These are phyloP conservation scores for Dicyrtomina minuta DNA, from an alignment of 2,888 invertebrate species.

Conservation along the genomic window DNA sequence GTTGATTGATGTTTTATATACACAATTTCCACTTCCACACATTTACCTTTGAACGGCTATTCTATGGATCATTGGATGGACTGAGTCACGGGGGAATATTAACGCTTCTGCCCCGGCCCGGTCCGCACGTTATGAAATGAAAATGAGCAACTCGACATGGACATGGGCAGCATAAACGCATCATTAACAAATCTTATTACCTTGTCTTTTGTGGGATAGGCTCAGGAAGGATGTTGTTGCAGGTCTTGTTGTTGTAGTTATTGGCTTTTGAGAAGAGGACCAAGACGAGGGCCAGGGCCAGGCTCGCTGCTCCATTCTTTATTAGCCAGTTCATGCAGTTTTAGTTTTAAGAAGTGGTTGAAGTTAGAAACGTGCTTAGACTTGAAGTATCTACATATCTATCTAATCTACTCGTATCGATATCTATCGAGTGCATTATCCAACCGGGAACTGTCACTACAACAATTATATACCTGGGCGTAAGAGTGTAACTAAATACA, in stretches of 20 bases:
- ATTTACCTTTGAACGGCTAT: too few species aligned
- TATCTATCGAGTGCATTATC: too few species aligned
- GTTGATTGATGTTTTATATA: too few species aligned
- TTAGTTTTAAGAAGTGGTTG: conserved; percentile 14
- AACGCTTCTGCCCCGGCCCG: too few species aligned
- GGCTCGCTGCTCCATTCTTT: not conserved
- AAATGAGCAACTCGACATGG: too few species aligned
- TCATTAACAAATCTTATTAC: conserved; percentile 39
- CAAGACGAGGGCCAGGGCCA: not conserved
- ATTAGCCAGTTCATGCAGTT: not conserved
- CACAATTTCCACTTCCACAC: too few species aligned
- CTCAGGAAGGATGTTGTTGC: too few species aligned
- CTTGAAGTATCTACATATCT: not conserved
- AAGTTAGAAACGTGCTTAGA: not conserved
- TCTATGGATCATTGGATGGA: too few species aligned
- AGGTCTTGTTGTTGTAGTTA: not conserved
- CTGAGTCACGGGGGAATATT: too few species aligned
- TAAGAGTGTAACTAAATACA: too few species aligned
- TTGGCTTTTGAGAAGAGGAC: not conserved
- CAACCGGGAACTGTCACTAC: not conserved
- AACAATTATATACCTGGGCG: too few species aligned
- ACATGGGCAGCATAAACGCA: conserved; percentile 13
- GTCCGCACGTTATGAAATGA: too few species aligned
- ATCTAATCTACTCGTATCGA: conserved; percentile 8
- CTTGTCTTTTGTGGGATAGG: conserved; percentile 23